A percentile compares a stretch with the other conserved stretches of the same genome.
These are phyloP conservation scores for Malthinus flaveolus DNA, from an alignment of 2,888 invertebrate species.

Conservation along the genomic window DNA sequence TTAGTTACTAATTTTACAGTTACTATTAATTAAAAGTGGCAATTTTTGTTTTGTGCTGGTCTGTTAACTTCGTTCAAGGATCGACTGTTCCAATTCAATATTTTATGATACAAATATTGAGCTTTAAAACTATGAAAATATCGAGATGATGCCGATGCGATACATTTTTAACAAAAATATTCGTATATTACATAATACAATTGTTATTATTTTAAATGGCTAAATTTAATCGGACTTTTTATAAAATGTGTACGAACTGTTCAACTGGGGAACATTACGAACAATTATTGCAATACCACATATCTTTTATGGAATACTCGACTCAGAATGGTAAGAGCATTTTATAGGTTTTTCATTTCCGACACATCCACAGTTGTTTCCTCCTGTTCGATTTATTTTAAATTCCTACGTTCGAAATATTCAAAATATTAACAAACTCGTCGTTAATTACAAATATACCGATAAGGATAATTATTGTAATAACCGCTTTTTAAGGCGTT, in stretches of 20 bases:
- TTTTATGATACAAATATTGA: neutral
- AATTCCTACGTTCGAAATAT: too few relatives aligned
- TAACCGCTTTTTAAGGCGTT: too few relatives aligned
- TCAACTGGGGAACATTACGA: slow-evolving; percentile 15
- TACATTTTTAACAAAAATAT: neutral
- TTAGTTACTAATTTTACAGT: slow-evolving; percentile 5
- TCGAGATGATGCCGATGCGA: neutral
- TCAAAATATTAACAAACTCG: too few relatives aligned
- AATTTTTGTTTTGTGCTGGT: slow-evolving; percentile 13
- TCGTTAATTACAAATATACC: too few relatives aligned
- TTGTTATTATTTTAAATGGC: too few relatives aligned
- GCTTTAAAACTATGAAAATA: slow-evolving; percentile 1
- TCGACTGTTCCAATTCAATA: slow-evolving; percentile 6
- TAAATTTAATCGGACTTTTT: neutral
- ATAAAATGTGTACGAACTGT: slow-evolving; percentile 23
- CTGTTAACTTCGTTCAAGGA: slow-evolving; percentile 15
- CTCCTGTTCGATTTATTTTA: too few relatives aligned
- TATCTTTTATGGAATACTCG: slow-evolving; percentile 19
- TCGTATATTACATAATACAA: too few relatives aligned
- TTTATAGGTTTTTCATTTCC: too few relatives aligned
- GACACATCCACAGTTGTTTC: too few relatives aligned
- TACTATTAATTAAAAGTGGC: slow-evolving; percentile 16
- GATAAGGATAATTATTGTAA: too few relatives aligned
- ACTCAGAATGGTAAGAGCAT: slow-evolving; percentile 17
- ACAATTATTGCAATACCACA: slow-evolving; percentile 6